phyloP scores from a whole-genome alignment of 2,797 vertebrate species.

The Fringilla coelebs region DNA sequence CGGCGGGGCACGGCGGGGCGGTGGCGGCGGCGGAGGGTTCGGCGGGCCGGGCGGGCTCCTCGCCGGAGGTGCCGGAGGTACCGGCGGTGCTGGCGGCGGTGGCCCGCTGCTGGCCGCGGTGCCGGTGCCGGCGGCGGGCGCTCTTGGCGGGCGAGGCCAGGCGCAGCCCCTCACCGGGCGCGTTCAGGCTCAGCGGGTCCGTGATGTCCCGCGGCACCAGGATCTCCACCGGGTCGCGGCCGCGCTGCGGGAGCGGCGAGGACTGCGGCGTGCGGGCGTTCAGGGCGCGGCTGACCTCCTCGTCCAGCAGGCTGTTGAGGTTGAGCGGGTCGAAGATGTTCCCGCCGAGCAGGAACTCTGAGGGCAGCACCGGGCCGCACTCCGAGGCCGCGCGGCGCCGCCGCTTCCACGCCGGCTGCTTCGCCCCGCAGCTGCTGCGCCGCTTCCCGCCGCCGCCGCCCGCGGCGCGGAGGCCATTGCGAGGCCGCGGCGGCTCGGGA shows the following conservation, averaged over 20 bases:
- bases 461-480: neutral
- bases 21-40: neutral
- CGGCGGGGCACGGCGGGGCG: conserved; percentile 73
- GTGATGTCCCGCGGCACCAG: conserved; percentile 90
- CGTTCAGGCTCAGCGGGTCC: conserved; percentile 87
- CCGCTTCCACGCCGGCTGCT: conserved; percentile 84
- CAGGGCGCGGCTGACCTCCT: conserved; percentile 86
- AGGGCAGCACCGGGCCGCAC: conserved; percentile 83
- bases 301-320: conserved; percentile 90
- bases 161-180: conserved; percentile 60
- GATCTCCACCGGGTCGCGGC: conserved; percentile 85
- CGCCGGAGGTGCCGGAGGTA: neutral
- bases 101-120: conserved; percentile 75
- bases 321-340: conserved; percentile 94
- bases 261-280: conserved; percentile 89
- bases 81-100: fast-evolving
- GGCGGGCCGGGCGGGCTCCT: conserved; percentile 76
- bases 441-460: neutral
- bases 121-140: conserved; percentile 80
- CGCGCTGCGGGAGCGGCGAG: conserved; percentile 84
- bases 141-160: conserved; percentile 78
- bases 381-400: conserved; percentile 84
- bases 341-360: conserved; percentile 87
- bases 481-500: neutral
- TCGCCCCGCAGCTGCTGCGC: conserved; percentile 75